phyloP scores from a whole-genome alignment of 2,888 invertebrate genomes.

The Amphipoea oculea region DNA sequence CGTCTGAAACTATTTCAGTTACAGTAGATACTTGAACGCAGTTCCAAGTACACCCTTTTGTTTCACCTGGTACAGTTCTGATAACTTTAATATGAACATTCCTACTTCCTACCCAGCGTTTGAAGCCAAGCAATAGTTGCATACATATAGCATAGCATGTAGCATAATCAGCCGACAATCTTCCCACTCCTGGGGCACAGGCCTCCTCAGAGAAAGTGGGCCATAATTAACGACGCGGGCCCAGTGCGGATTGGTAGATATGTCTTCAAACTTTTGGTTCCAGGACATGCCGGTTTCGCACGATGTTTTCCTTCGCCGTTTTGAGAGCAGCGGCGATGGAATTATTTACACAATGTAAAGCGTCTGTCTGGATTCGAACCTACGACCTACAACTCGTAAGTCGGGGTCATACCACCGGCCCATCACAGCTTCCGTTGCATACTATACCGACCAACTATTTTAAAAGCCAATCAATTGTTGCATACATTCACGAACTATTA shows the following conservation, averaged over 20 bases:
- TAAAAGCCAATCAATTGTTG: background rate
- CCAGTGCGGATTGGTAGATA: no score
- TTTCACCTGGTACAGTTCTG: background rate
- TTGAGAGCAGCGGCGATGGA: no score
- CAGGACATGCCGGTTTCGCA: no score
- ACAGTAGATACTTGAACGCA: background rate
- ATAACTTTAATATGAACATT: conserved; percentile 17
- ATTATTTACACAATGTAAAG: background rate
- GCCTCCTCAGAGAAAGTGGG: background rate
- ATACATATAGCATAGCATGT: background rate
- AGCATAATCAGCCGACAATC: background rate
- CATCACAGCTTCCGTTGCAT: background rate
- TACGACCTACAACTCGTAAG: no score
- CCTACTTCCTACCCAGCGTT: background rate
- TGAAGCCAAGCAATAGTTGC: background rate
- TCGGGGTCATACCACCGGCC: no score
- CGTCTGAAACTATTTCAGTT: background rate
- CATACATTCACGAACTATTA: background rate
- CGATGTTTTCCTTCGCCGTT: no score
- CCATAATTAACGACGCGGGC: background rate
- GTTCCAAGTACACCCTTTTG: background rate
- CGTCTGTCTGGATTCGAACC: no score
- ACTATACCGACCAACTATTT: background rate
- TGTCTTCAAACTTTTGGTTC: no score
- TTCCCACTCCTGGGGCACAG: background rate